Conservation (phyloP, 1,140 invertebrate species). For the Eriocheir sinensis region DNA sequence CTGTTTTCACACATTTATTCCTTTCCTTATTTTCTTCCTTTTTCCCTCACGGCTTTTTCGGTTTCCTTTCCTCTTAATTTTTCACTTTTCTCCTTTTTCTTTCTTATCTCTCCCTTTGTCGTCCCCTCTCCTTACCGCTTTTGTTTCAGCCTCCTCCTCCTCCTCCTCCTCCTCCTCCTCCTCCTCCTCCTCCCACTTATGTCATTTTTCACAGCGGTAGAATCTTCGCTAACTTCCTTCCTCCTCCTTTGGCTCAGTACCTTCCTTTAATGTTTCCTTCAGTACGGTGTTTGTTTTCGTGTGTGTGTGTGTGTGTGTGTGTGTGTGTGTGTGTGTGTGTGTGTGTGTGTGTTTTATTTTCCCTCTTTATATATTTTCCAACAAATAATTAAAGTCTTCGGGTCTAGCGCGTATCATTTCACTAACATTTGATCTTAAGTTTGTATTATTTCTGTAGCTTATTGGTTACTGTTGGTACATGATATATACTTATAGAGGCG, state of each 20-base stretch:
- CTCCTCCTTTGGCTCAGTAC: not conserved
- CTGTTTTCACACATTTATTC: no score
- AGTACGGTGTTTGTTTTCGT: not conserved
- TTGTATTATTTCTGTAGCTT: no score
- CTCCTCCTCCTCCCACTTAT: not conserved
- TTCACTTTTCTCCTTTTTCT: not conserved
- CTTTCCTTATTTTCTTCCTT: not conserved
- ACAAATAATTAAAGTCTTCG: no score
- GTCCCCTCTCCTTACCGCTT: no score
- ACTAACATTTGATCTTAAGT: no score
- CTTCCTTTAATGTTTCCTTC: slow-evolving; percentile 24
- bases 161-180: not conserved
- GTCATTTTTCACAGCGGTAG: not conserved
- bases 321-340: not conserved
- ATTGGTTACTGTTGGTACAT: no score
- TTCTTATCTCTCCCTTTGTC: no score
- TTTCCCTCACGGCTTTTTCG: not conserved
- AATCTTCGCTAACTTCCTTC: not conserved
- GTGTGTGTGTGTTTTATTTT: not conserved
- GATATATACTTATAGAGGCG: no score
- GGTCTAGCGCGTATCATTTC: no score
- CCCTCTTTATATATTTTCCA: no score
- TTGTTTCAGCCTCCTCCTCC: no score
- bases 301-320: not conserved
- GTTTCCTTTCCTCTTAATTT: not conserved